Evolutionary conservation across 2,888 invertebrate genomes (phyloP), one percentile per base, ranked within the genome.

Genomic region (Drosophila cyrtoloma): DNA sequence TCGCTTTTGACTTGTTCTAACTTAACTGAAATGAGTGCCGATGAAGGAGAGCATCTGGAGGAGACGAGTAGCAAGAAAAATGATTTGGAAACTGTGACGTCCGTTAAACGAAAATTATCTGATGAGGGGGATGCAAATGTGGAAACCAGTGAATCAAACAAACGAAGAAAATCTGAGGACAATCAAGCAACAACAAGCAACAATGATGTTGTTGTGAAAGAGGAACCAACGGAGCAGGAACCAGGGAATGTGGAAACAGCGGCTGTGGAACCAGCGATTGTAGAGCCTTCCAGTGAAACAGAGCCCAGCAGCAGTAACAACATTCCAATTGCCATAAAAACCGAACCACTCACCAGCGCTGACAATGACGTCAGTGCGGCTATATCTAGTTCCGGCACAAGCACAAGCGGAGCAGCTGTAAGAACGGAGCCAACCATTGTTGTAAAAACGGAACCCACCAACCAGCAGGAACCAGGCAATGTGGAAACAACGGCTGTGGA

Each of bases 321-420:
- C 14, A 62, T n/a, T 57, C 52, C 64, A 51, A 47, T 64, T n/a
- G 16, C 19, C 7, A 58, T 84, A 26, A 87, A 89, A 65, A 12
- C 59, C 0, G 85, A 85, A 22, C 84, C 76, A 2, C 19, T 14
- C 0, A 26, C 6, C 5, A 52, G 26, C 6, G 58, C n/a, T 32
- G 16, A 30, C 3, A 58, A 44, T 4, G 19, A 57, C 26, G 35
- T n/a, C 14, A 53, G n/a, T 16, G 35, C 50, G 7, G 32, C 42
- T 33, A 44, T 32, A 47, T 22, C 58, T 7, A 72, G 58, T 5
- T 51, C 67, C 9, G 3, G 16, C 22, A 6, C 50, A 9, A 32
- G 28, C n/a, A 44, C 22, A 12, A 28, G 28, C 22, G n/a, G 56
- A 5, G 16, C 37, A n/a, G 33, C 35, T 26, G 59, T 59, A 1